Percentiles rank a stretch among this genome's conserved stretches.
Evolutionary conservation across 1,140 invertebrate genomes (phyloP).

Genomic region (Leptopilina boulardi): DNA sequence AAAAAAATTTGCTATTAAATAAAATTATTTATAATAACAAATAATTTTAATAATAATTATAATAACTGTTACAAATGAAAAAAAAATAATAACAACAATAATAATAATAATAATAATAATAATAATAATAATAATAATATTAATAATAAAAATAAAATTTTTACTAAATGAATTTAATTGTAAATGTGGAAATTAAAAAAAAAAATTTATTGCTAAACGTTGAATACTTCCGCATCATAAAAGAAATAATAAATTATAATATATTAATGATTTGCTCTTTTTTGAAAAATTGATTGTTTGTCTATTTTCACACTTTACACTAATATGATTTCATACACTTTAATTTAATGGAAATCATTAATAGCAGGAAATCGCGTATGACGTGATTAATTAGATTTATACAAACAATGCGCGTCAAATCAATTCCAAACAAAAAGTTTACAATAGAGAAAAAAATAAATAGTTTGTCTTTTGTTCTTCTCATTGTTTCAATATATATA

Average conservation of each 20-base stretch:
- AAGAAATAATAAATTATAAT: neutral
- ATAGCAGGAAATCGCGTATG: neutral
- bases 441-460: neutral
- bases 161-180: no score
- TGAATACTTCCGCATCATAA: no score
- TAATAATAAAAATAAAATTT: no score
- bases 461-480: neutral
- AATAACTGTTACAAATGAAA: no score
- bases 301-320: neutral
- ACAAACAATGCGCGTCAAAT: constrained; percentile 1
- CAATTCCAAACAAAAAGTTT: constrained; percentile 9
- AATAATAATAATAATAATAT: no score
- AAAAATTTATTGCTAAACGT: no score
- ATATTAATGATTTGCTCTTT: neutral
- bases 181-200: no score
- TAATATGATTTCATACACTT: neutral
- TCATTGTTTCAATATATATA: neutral
- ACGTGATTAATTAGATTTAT: constrained; percentile 23
- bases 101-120: no score
- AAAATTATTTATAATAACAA: no score
- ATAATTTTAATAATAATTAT: no score
- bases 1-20: no score
- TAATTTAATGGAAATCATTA: neutral
- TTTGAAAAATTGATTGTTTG: neutral
- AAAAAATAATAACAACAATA: no score